Base-by-base conservation (phyloP, 64 coral and sea anemone species). In the Pachyseris speciosa region DNA sequence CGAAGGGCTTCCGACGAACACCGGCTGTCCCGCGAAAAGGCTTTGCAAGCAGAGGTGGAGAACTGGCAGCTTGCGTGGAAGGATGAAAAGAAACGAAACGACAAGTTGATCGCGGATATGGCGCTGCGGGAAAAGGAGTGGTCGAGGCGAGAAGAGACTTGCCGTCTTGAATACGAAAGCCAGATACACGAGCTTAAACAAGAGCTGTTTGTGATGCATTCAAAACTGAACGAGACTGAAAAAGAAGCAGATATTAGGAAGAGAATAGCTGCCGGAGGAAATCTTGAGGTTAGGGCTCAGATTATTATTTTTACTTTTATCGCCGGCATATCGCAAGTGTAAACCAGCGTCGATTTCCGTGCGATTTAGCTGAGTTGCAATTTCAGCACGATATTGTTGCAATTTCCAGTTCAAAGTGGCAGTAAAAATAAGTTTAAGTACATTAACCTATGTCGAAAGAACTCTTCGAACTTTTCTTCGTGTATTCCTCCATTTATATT, bases 161-260 rank as follows among this genome's bases (percentile, higher is more conserved):
- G 68, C 13, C 67, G 94, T 50, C 57, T 95, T 74, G 78, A 95
- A 19, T 95, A 95, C 59, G 94, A 99, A 69, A 81, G 91, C n/a
- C 83, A 95, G 59, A 89, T 99, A n/a, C 90, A 95, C 52, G 94
- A 95, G 19, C 75, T 99, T 7, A 99, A 99, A 72, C 97, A 99
- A 85, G 93, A 99, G 37, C 39, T 99, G 44, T 99, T 95, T 51
- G 86, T 92, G 53, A 19, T 99, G 51, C 89, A 95, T 37, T 65
- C 93, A 16, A 67, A 87, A 16, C 36, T 99, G 29, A 84, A 90
- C 16, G 94, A 99, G 41, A 94, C 85, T 13, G 86, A 98, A 63
- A 84, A 91, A 37, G 64, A 91, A 20, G 75, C 87, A 16, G 94
- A 99, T 41, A 31, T 57, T 3, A 95, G 93, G 44, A 99, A 90